Evolutionary conservation across 2,888 invertebrate species (phyloP).

Genomic region (Cyrtodaria siliqua): DNA sequence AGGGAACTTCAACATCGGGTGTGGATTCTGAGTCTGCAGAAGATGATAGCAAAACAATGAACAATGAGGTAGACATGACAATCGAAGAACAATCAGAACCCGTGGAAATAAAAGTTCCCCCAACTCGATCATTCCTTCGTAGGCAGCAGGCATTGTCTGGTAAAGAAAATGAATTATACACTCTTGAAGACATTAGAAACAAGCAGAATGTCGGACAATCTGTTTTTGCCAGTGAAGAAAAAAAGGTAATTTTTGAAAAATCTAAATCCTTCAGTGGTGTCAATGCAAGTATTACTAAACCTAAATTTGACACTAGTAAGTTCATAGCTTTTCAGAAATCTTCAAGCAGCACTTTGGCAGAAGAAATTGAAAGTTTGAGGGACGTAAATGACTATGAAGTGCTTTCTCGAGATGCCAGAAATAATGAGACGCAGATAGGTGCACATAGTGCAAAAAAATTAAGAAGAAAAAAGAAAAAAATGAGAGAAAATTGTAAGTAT

Average conservation of each 20-base stretch:
- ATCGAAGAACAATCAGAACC: neutral
- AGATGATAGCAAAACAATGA: neutral
- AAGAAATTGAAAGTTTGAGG: slow-evolving; percentile 31
- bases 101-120: neutral
- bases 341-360: slow-evolving; percentile 30
- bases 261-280: too few relatives aligned
- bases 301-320: slow-evolving; percentile 11
- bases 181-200: neutral
- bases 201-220: too few relatives aligned
- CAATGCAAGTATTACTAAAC: neutral
- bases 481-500: slow-evolving; percentile 28
- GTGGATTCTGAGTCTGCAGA: neutral
- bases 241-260: too few relatives aligned
- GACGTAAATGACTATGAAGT: slow-evolving; percentile 32
- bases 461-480: neutral
- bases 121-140: slow-evolving; percentile 1
- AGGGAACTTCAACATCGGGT: too few relatives aligned
- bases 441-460: neutral
- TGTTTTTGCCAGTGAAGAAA: too few relatives aligned
- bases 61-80: slow-evolving; percentile 1
- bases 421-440: neutral
- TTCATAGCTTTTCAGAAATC: slow-evolving; percentile 33
- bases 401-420: slow-evolving; percentile 9
- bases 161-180: neutral
- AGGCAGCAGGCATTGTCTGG: slow-evolving; percentile 25